Percentiles rank a stretch among this genome's conserved stretches.
Evolutionary conservation across 2,888 invertebrate genomes (phyloP).

Genomic region (Agapetus fuscipes): DNA sequence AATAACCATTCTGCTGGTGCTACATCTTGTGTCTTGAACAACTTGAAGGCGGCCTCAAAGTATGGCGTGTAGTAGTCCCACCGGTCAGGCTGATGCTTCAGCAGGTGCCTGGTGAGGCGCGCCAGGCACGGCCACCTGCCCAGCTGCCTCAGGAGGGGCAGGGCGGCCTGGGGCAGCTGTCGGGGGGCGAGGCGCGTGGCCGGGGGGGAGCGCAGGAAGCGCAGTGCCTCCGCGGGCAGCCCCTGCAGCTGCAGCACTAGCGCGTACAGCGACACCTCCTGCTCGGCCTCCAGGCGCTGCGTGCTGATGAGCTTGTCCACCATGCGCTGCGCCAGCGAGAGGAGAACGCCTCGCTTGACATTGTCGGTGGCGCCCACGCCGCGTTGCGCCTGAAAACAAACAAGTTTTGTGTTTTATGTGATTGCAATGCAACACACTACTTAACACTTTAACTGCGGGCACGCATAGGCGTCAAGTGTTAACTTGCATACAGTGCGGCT

Average conservation of each 20-base stretch:
- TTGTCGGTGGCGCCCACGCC: constrained; percentile 40
- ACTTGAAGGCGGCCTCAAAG: constrained; percentile 59
- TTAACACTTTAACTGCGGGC: too few relatives aligned
- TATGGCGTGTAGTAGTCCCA: constrained; percentile 69
- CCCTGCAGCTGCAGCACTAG: constrained; percentile 68
- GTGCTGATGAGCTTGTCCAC: constrained; percentile 80
- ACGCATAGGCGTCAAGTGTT: too few relatives aligned
- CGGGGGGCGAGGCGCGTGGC: constrained; percentile 59
- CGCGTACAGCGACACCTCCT: constrained; percentile 85
- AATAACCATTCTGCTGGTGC: too few relatives aligned
- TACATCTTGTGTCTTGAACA: too few relatives aligned
- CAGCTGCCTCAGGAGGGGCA: constrained; percentile 42
- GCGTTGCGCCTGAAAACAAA: constrained; percentile 30
- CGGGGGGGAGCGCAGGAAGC: constrained; percentile 70
- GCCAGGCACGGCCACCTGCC: constrained; percentile 68
- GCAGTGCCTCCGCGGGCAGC: constrained; percentile 73
- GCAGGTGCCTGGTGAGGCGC: constrained; percentile 59
- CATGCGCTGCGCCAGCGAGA: constrained; percentile 90
- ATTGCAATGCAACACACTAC: background rate
- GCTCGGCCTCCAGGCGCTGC: constrained; percentile 85
- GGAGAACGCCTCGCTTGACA: constrained; percentile 57
- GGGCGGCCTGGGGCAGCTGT: constrained; percentile 28
- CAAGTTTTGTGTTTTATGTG: background rate
- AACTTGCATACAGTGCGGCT: too few relatives aligned
- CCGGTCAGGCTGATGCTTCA: constrained; percentile 62